Conservation (phyloP, 2,797 vertebrate genomes). For the Enteromius treurensis region DNA sequence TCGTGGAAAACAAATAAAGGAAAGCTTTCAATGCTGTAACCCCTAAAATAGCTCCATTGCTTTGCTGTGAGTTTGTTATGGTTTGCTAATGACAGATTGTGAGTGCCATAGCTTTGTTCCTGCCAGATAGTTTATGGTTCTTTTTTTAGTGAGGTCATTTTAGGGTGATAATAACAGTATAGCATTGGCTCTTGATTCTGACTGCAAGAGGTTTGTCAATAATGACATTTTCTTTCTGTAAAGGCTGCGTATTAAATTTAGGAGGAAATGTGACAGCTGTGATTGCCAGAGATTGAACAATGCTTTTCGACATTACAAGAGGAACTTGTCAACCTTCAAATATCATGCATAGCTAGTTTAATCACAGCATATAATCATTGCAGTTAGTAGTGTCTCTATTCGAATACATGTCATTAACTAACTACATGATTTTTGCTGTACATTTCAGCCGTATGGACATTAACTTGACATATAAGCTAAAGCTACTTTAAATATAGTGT, state of each 20-base stretch:
- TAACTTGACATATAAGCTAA: neutral
- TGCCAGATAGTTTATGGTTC: conserved; percentile 22
- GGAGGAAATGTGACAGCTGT: neutral
- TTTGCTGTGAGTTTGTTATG: conserved; percentile 51
- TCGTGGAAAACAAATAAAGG: neutral
- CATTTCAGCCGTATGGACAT: neutral
- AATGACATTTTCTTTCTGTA: neutral
- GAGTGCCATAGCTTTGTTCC: conserved; percentile 14
- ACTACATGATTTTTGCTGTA: too few species aligned
- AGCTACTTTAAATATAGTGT: too few species aligned
- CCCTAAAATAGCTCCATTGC: conserved; percentile 40
- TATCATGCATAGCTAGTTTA: neutral
- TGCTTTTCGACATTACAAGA: neutral
- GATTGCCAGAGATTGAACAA: neutral
- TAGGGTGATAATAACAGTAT: conserved; percentile 4
- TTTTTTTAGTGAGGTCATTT: conserved; percentile 11
- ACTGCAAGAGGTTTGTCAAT: neutral
- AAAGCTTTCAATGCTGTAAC: conserved; percentile 31
- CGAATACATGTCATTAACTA: too few species aligned
- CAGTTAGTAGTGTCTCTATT: too few species aligned
- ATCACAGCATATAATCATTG: neutral
- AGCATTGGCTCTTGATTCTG: neutral
- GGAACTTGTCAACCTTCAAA: neutral
- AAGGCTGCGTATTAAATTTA: neutral
- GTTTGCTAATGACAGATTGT: conserved; percentile 50